These are phyloP conservation scores for Solea solea DNA, from an alignment of 2,113 vertebrate species.

Conservation along the genomic window DNA sequence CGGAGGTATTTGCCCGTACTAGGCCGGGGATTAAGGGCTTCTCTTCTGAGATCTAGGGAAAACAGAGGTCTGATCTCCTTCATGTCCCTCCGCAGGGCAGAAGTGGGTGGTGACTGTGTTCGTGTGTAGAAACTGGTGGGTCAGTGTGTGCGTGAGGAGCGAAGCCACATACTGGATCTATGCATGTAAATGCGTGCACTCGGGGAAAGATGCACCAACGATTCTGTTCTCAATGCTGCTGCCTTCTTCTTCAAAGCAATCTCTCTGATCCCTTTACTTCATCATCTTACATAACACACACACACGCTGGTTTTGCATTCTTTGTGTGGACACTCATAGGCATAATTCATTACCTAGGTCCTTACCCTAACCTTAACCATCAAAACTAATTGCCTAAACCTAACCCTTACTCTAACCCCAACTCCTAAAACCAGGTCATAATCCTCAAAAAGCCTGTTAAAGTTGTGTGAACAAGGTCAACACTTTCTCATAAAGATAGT, in stretches of 20 bases:
- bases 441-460: no score
- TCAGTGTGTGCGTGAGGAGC: conserved; percentile 2
- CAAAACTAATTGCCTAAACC: no score
- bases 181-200: neutral
- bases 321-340: no score
- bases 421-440: no score
- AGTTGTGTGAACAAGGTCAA: no score
- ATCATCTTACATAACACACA: conserved; percentile 37
- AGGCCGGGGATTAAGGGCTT: conserved; percentile 74
- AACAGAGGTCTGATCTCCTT: conserved; percentile 68
- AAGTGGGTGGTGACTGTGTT: conserved; percentile 30
- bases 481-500: no score
- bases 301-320: neutral
- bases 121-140: conserved; percentile 24
- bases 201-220: neutral
- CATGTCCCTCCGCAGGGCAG: conserved; percentile 41
- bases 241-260: conserved; percentile 62
- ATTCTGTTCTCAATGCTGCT: conserved; percentile 4
- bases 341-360: no score
- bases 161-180: conserved; percentile 16
- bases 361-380: no score
- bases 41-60: conserved; percentile 67
- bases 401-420: no score
- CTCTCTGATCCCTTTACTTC: conserved; percentile 55
- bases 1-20: conserved; percentile 74